Base-by-base conservation (phyloP, 1,140 invertebrate genomes). In the Aphis gossypii region DNA sequence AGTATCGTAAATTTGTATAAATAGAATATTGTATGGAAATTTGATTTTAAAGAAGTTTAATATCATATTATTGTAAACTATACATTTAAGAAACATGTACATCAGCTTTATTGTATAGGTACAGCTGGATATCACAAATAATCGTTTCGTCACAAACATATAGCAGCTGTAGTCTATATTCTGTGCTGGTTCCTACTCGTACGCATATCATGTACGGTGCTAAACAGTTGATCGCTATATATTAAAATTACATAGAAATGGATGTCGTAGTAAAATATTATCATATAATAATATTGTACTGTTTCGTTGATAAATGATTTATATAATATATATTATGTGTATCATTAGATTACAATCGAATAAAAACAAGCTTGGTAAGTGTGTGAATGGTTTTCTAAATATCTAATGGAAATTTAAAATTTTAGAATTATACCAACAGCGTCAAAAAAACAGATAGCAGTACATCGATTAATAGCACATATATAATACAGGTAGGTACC, bases 21-120 rank as follows among this genome's bases (percentile, higher is more conserved):
- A n/a, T 76, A 76, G 4, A 76, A n/a, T 76, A 76, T n/a, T 76
- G 60, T 76, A n/a, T 20, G n/a, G 14, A 76, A 18, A 76, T 14
- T 76, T 76, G 60, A 76, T 76, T 76, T 76, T 76, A 76, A 76
- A 76, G 60, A 76, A 76, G 60, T 35, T 30, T 11, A 8, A 76
- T n/a, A n/a, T n/a, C n/a, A n/a, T 76, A n/a, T 76, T 76, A 76
- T 76, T 76, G 30, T n/a, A 76, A 76, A 76, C 30, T n/a, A 76
- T 76, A 76, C 60, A 76, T n/a, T 76, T n/a, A n/a, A 76, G 14
- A 35, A 76, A n/a, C 48, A 51, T 4, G 18, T 51, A 18, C 30
- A 35, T 76, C 60, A n/a, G 60, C 60, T 68, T n/a, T n/a, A n/a
- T n/a, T 76, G n/a, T 4, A 76, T 76, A 35, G 14, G 60, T 35